These are phyloP conservation scores for Ancistrus triradiatus DNA, from an alignment of 2,113 vertebrate genomes.

Conservation along the genomic window DNA sequence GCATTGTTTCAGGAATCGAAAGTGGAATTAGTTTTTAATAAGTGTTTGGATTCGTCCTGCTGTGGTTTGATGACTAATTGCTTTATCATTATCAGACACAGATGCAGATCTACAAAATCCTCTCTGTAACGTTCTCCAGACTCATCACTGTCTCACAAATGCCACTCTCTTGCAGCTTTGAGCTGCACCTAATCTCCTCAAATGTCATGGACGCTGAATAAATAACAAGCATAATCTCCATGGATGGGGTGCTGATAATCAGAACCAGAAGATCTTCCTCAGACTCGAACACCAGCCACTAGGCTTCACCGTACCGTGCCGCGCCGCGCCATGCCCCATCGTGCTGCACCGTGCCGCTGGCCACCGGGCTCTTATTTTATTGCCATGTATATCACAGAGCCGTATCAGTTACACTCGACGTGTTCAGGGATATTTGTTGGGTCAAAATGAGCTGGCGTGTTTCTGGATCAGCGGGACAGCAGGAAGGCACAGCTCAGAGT, in stretches of 20 bases:
- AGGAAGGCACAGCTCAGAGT: too few relatives aligned
- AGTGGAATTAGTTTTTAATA: background rate
- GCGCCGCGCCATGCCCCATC: too few relatives aligned
- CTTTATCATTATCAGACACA: too few relatives aligned
- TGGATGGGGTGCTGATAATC: slow-evolving; percentile 28
- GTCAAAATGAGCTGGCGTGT: background rate
- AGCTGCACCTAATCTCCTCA: slow-evolving; percentile 13
- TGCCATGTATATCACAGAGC: slow-evolving; percentile 24
- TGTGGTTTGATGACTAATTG: too few relatives aligned
- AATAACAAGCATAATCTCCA: slow-evolving; percentile 26
- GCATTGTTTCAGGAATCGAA: background rate
- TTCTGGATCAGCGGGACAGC: background rate
- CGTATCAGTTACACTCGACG: slow-evolving; percentile 10
- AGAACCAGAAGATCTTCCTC: slow-evolving; percentile 14
- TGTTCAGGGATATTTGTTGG: background rate
- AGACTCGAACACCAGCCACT: background rate
- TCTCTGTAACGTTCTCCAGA: too few relatives aligned
- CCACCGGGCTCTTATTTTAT: slow-evolving; percentile 3
- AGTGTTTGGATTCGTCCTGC: slow-evolving; percentile 3
- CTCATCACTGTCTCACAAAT: slow-evolving; percentile 13
- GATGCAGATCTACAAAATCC: slow-evolving; percentile 22
- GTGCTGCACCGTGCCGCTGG: too few relatives aligned
- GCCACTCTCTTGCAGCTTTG: slow-evolving; percentile 15
- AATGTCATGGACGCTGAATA: slow-evolving; percentile 23
- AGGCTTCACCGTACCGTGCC: too few relatives aligned